Conservation (phyloP, 2,888 invertebrate species). For the Eilema sororculum region DNA sequence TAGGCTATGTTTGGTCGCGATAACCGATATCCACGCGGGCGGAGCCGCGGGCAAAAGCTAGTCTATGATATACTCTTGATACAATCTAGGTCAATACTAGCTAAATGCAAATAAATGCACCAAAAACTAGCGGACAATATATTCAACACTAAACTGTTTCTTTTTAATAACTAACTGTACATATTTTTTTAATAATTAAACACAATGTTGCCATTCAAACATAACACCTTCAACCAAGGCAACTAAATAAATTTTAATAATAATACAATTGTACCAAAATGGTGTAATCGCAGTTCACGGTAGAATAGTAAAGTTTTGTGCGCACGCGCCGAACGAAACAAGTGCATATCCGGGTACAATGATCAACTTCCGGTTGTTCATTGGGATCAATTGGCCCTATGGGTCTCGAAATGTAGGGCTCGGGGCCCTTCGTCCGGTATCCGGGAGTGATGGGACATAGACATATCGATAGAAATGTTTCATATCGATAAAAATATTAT, state of each 20-base stretch:
- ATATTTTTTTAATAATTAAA: background rate
- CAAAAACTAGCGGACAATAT: background rate
- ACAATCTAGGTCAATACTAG: no score
- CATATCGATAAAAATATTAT: background rate
- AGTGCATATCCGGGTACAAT: constrained; percentile 77
- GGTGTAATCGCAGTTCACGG: constrained; percentile 51
- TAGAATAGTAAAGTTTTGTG: constrained; percentile 35
- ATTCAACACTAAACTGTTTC: background rate
- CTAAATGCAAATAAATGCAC: background rate
- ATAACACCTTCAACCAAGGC: constrained; percentile 19
- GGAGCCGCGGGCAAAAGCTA: no score
- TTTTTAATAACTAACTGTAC: background rate
- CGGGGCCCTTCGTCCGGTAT: constrained; percentile 70
- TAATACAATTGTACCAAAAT: constrained; percentile 37
- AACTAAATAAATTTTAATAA: constrained; percentile 37
- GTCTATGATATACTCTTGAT: no score
- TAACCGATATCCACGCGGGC: no score
- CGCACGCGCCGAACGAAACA: constrained; percentile 51
- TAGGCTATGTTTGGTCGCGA: no score
- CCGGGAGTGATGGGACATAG: constrained; percentile 58
- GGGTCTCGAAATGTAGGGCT: constrained; percentile 60
- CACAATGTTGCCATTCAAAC: constrained; percentile 27
- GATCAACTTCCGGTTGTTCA: constrained; percentile 69
- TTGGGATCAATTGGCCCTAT: constrained; percentile 73
- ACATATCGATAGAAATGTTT: constrained; percentile 33